Evolutionary conservation across 1,140 invertebrate genomes (phyloP).

Genomic region (Drosophila simulans): DNA sequence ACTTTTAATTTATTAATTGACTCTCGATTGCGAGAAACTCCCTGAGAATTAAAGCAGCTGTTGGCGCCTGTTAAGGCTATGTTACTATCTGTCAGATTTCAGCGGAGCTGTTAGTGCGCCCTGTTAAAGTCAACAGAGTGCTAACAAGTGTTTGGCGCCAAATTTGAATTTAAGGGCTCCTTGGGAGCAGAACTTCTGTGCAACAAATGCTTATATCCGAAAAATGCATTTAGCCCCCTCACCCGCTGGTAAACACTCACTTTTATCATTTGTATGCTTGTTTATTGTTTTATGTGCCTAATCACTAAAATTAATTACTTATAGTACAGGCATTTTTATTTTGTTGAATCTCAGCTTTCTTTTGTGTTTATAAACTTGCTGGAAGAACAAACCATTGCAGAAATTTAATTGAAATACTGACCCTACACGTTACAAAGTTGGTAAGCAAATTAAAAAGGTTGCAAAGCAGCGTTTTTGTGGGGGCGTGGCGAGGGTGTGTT

Average conservation of each 20-base stretch:
- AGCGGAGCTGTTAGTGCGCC: background rate
- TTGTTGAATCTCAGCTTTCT: slow-evolving; percentile 76
- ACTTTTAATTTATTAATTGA: slow-evolving; percentile 46
- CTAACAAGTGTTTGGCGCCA: slow-evolving; percentile 24
- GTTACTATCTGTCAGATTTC: slow-evolving; percentile 8
- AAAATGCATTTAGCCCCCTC: background rate
- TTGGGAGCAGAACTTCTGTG: background rate
- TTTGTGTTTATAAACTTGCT: slow-evolving; percentile 58
- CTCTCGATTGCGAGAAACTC: slow-evolving; percentile 32
- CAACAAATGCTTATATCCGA: background rate
- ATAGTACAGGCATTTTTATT: slow-evolving; percentile 66
- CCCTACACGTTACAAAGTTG: slow-evolving; percentile 31
- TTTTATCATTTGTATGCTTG: slow-evolving; percentile 45
- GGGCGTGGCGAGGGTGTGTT: slow-evolving; percentile 1
- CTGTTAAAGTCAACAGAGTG: slow-evolving; percentile 13
- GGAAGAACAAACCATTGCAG: slow-evolving; percentile 77
- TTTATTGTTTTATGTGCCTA: slow-evolving; percentile 71
- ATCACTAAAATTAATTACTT: slow-evolving; percentile 72
- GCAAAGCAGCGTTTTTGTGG: slow-evolving; percentile 10
- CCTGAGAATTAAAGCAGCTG: slow-evolving; percentile 37
- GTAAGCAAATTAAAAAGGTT: slow-evolving; percentile 13
- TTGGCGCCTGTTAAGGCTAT: slow-evolving; percentile 17
- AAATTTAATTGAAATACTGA: slow-evolving; percentile 68
- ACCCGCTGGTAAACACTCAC: background rate
- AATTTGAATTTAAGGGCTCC: slow-evolving; percentile 2